Conservation (phyloP, 2,797 vertebrate genomes). For the Glyptemys insculpta region DNA sequence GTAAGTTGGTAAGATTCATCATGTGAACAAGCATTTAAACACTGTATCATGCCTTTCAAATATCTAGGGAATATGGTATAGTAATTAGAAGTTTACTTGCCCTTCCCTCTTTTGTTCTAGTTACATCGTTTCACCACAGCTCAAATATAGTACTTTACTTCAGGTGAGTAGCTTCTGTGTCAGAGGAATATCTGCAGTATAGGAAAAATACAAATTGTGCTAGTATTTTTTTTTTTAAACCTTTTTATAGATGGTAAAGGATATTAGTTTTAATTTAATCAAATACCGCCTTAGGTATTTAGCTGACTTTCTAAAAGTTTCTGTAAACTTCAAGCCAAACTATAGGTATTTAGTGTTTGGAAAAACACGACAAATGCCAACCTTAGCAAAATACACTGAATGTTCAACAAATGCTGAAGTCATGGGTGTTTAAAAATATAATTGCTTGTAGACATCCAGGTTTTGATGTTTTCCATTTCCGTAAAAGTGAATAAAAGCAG, state of each 20-base stretch:
- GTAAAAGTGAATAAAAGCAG: slow-evolving; percentile 28
- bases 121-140: no score
- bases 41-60: slow-evolving; percentile 14
- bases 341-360: slow-evolving; percentile 53
- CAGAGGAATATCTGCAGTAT: not conserved
- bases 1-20: not conserved
- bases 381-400: not conserved
- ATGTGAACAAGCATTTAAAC: slow-evolving; percentile 41
- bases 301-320: slow-evolving; percentile 1
- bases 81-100: slow-evolving; percentile 5
- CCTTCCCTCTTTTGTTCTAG: not conserved
- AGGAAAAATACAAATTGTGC: slow-evolving; percentile 14
- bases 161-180: not conserved
- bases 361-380: slow-evolving; percentile 58
- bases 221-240: not conserved
- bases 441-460: slow-evolving; percentile 58
- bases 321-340: slow-evolving; percentile 39
- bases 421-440: slow-evolving; percentile 35
- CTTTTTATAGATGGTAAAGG: slow-evolving; percentile 21
- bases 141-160: not conserved
- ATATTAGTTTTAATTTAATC: slow-evolving; percentile 38
- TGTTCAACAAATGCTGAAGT: slow-evolving; percentile 58
- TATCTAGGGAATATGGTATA: not conserved
- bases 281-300: slow-evolving; percentile 41
- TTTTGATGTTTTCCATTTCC: slow-evolving; percentile 43